Percentiles rank a stretch among this genome's conserved stretches.
Conservation (phyloP, 2,888 invertebrate species). For the Netelia melanura region DNA sequence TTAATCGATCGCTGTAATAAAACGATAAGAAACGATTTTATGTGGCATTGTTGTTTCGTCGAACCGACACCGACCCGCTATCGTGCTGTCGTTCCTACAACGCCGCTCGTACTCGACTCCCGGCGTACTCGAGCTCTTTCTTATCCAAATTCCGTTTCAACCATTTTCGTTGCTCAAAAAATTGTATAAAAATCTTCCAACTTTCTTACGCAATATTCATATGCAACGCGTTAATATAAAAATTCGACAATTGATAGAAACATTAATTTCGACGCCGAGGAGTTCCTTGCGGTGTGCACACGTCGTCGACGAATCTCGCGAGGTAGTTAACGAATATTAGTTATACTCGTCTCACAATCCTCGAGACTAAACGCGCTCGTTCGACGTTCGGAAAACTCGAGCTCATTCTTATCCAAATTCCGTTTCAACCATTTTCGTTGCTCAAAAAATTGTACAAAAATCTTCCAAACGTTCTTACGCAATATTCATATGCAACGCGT, state of each 20-base stretch:
- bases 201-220: too few relatives aligned
- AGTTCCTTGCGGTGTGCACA: background rate
- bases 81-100: constrained; percentile 6
- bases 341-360: constrained; percentile 42
- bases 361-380: constrained; percentile 43
- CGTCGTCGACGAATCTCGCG: constrained; percentile 21
- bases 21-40: constrained; percentile 66
- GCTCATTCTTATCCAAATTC: constrained; percentile 8
- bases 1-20: constrained; percentile 61
- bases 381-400: constrained; percentile 20
- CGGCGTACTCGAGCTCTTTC: constrained; percentile 14
- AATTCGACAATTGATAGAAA: background rate
- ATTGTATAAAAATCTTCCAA: too few relatives aligned
- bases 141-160: background rate
- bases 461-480: too few relatives aligned
- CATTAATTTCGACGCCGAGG: background rate
- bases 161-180: background rate
- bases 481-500: too few relatives aligned
- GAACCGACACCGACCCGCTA: constrained; percentile 34
- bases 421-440: background rate
- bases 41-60: constrained; percentile 65
- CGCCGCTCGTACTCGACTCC: background rate
- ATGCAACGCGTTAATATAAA: too few relatives aligned
- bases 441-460: too few relatives aligned
- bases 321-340: constrained; percentile 45